These are phyloP conservation scores for Drosophila conformis DNA, from an alignment of 2,888 invertebrate species.

Conservation along the genomic window DNA sequence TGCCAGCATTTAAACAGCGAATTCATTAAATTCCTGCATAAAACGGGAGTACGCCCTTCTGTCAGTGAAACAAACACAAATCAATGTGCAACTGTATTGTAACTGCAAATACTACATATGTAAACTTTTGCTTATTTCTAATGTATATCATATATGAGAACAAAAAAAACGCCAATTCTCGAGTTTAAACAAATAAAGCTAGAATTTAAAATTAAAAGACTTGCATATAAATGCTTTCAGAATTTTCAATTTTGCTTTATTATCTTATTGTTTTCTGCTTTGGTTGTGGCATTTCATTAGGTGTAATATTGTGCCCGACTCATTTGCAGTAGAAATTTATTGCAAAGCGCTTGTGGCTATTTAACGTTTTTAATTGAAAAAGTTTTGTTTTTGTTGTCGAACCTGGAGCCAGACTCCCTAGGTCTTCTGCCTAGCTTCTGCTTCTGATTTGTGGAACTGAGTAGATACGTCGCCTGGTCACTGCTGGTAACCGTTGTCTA, in stretches of 20 bases:
- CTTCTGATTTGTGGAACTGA: slow-evolving; percentile 20
- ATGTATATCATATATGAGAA: background rate
- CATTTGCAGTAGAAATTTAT: slow-evolving; percentile 63
- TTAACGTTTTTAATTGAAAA: slow-evolving; percentile 75
- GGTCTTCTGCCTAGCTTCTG: slow-evolving; percentile 17
- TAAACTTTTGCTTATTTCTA: background rate
- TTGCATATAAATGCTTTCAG: slow-evolving; percentile 13
- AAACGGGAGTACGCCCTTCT: slow-evolving; percentile 36
- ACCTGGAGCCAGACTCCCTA: slow-evolving; percentile 23
- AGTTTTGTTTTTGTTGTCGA: slow-evolving; percentile 68
- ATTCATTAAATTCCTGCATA: slow-evolving; percentile 61
- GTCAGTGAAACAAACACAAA: slow-evolving; percentile 26
- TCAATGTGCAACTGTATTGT: slow-evolving; percentile 12
- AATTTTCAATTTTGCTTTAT: slow-evolving; percentile 41
- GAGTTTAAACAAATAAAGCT: slow-evolving; percentile 1
- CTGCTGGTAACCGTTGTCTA: slow-evolving; percentile 34
- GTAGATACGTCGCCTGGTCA: slow-evolving; percentile 33
- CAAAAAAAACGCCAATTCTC: background rate
- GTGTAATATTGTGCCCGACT: slow-evolving; percentile 58
- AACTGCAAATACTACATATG: background rate
- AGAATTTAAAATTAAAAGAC: slow-evolving; percentile 16
- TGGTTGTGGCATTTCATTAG: slow-evolving; percentile 49
- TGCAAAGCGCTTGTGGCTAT: slow-evolving; percentile 71
- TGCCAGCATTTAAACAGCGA: slow-evolving; percentile 63
- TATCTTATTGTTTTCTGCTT: slow-evolving; percentile 30